Percentiles rank a stretch among this genome's conserved stretches.
phyloP scores from a whole-genome alignment of 2,888 invertebrate genomes.

The Xanthorhoe spadicearia region DNA sequence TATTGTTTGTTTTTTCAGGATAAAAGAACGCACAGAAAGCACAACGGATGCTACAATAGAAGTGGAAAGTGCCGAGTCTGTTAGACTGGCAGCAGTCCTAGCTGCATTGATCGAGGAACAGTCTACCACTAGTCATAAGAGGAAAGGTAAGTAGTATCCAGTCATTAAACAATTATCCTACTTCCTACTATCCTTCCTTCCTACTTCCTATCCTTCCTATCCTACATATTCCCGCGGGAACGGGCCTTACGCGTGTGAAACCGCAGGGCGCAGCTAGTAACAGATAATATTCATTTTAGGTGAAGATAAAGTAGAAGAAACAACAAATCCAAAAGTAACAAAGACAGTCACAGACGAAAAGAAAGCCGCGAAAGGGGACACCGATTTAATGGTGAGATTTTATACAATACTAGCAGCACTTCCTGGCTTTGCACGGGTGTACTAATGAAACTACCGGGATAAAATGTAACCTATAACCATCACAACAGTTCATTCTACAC shows the following conservation, averaged over 20 bases:
- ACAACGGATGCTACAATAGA: slow-evolving; percentile 72
- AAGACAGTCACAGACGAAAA: slow-evolving; percentile 83
- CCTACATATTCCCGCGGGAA: no score
- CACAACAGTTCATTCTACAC: no score
- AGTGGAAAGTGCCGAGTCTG: slow-evolving; percentile 75
- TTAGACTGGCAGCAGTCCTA: slow-evolving; percentile 70
- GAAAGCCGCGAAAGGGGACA: slow-evolving; percentile 84
- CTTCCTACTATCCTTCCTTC: no score
- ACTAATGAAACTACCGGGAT: no score
- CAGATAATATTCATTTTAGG: slow-evolving; percentile 53
- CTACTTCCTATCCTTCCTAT: no score
- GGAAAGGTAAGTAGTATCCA: slow-evolving; percentile 67
- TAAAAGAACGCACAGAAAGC: slow-evolving; percentile 69
- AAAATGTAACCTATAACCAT: no score
- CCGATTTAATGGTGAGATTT: slow-evolving; percentile 88
- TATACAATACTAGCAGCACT: no score
- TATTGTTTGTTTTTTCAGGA: slow-evolving; percentile 49
- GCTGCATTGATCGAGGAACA: slow-evolving; percentile 77
- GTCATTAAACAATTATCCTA: no score
- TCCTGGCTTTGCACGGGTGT: no score
- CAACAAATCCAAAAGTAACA: slow-evolving; percentile 69
- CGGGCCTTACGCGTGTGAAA: no score
- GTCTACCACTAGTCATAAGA: slow-evolving; percentile 56
- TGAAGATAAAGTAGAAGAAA: slow-evolving; percentile 67
- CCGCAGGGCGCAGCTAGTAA: no score